phyloP scores from a whole-genome alignment of 2,888 invertebrate genomes.

The Hybos culiciformis region DNA sequence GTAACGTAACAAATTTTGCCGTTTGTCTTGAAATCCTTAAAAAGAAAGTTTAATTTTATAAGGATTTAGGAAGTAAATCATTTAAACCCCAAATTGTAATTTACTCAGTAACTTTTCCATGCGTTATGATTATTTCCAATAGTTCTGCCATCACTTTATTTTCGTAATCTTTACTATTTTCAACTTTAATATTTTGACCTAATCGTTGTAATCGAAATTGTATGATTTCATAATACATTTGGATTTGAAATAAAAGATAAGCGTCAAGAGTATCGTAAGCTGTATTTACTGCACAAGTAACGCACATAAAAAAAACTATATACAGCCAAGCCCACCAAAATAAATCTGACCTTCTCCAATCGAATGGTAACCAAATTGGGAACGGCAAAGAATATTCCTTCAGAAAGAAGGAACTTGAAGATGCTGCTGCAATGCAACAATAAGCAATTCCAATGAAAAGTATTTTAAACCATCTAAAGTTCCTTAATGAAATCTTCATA shows the following conservation, averaged over 20 bases:
- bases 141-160: not conserved
- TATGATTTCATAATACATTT: slow-evolving; percentile 20
- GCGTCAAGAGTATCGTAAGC: slow-evolving; percentile 23
- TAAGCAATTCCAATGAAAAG: slow-evolving; percentile 13
- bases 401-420: slow-evolving; percentile 9
- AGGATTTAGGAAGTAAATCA: not conserved
- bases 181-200: too few relatives aligned
- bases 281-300: slow-evolving; percentile 19
- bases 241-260: slow-evolving; percentile 23
- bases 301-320: slow-evolving; percentile 18
- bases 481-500: slow-evolving; percentile 14
- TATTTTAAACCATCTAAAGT: slow-evolving; percentile 16
- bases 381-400: slow-evolving; percentile 21
- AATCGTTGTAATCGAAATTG: slow-evolving; percentile 18
- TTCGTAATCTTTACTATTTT: not conserved
- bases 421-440: slow-evolving; percentile 9
- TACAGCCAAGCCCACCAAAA: slow-evolving; percentile 22
- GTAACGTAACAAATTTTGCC: not conserved
- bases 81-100: not conserved
- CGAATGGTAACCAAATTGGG: slow-evolving; percentile 26
- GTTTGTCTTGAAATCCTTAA: not conserved
- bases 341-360: slow-evolving; percentile 17
- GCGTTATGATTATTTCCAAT: not conserved
- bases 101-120: not conserved
- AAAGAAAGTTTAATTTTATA: not conserved